Evolutionary conservation across 2,797 vertebrate species (phyloP).

Genomic region (Spinus olivaceus): DNA sequence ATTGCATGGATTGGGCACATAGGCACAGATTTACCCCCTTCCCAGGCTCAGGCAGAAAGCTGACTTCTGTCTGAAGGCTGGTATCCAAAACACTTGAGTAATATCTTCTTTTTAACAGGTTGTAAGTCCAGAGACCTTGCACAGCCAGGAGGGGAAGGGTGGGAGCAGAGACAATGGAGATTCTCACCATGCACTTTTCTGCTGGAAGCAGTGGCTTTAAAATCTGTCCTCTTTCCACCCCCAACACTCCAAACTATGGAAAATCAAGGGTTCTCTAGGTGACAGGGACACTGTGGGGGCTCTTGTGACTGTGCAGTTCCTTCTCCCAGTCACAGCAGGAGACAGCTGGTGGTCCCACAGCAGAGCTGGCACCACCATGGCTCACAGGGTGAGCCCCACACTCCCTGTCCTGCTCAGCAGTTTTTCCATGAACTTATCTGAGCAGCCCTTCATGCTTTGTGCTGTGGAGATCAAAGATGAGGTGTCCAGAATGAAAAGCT

Average conservation of each 20-base stretch:
- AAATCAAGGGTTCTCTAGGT: neutral
- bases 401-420: neutral
- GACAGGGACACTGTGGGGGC: neutral
- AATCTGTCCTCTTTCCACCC: neutral
- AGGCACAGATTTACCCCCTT: neutral
- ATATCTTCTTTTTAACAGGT: neutral
- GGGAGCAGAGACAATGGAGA: neutral
- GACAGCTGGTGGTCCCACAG: neutral
- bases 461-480: constrained; percentile 41
- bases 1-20: neutral
- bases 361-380: neutral
- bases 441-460: neutral
- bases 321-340: neutral
- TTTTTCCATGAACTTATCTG: neutral
- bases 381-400: neutral
- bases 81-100: neutral
- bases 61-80: neutral
- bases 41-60: neutral
- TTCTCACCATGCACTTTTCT: neutral
- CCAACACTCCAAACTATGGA: neutral
- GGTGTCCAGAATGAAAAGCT: constrained; percentile 27
- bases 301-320: neutral
- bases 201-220: neutral
- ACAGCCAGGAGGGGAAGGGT: neutral
- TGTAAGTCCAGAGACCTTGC: neutral